Evolutionary conservation across 2,113 vertebrate species (phyloP).

Genomic region (Phoenicopterus ruber): DNA sequence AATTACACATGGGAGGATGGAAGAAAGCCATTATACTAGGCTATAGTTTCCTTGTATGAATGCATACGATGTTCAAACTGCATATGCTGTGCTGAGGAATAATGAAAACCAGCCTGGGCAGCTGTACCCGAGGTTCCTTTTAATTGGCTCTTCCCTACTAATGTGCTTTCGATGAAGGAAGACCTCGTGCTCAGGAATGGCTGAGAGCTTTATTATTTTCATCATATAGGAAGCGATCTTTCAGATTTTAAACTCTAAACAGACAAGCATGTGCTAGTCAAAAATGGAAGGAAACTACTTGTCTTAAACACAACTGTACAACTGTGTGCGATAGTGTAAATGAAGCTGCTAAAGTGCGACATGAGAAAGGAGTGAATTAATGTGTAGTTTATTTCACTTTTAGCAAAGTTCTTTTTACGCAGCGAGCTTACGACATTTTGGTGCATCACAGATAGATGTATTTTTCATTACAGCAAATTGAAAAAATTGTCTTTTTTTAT

Average conservation of each 20-base stretch:
- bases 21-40: neutral
- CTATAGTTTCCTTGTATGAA: neutral
- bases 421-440: neutral
- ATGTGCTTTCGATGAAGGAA: neutral
- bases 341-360: neutral
- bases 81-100: neutral
- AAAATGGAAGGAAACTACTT: neutral
- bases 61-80: neutral
- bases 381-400: neutral
- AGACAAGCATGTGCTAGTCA: neutral
- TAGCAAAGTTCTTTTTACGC: neutral
- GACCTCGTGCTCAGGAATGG: neutral
- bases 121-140: conserved; percentile 39
- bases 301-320: neutral
- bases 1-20: neutral
- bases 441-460: neutral
- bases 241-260: neutral
- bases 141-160: conserved; percentile 40
- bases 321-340: neutral
- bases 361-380: neutral
- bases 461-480: neutral
- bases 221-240: neutral
- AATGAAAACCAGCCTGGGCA: conserved; percentile 24
- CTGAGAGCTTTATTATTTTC: conserved; percentile 31
- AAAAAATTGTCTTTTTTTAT: neutral